Evolutionary conservation across 1,140 invertebrate species (phyloP), one percentile per base, ranked within the genome.

Genomic region (Nasonia longicornis): DNA sequence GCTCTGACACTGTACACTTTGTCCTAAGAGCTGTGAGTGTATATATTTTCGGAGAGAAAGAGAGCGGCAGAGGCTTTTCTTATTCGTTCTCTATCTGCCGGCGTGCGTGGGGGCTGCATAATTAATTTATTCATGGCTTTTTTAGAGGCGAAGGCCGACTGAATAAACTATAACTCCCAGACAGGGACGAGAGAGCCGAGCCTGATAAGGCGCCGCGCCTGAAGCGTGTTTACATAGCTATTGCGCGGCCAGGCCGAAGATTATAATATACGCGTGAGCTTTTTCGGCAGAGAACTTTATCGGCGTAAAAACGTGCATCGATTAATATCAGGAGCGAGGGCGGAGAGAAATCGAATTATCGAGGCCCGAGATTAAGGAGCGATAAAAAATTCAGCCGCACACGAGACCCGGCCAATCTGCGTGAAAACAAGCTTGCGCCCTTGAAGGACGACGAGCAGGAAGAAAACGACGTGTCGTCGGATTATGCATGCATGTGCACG

Each of bases 121-220:
- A 71, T 71, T 71, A 71, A 71, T 71, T 71, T 71, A 71, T 71
- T 71, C 69, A 71, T 71, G 11, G 35, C 64, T n/a, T 67, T 67
- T 67, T 31, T n/a, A 31, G 31, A 16, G 35, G 66, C 11, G 11
- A 26, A 67, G 26, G 4, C 22, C 66, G 66, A 58, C 52, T 16
- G 66, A 67, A 31, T 29, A 67, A 67, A 67, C 22, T 67, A 22
- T 58, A 58, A 20, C 14, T 58, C 6, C 52, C 16, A n/a, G 14
- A 35, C 31, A 35, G 31, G 31, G 31, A 35, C 26, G 31, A 35
- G 31, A n/a, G 16, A 58, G 20, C 20, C 2, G 52, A 7, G 16
- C 6, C 52, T n/a, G 52, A 58, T 58, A 58, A 58, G 16, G 52
- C 52, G 6, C 14, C 52, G 52, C 20, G n/a, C 52, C 20, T 58